A percentile compares a stretch with the other conserved stretches of the same genome.
These are phyloP conservation scores for Vulpes ferrilata DNA, from an alignment of 2,113 vertebrate genomes.

Conservation along the genomic window DNA sequence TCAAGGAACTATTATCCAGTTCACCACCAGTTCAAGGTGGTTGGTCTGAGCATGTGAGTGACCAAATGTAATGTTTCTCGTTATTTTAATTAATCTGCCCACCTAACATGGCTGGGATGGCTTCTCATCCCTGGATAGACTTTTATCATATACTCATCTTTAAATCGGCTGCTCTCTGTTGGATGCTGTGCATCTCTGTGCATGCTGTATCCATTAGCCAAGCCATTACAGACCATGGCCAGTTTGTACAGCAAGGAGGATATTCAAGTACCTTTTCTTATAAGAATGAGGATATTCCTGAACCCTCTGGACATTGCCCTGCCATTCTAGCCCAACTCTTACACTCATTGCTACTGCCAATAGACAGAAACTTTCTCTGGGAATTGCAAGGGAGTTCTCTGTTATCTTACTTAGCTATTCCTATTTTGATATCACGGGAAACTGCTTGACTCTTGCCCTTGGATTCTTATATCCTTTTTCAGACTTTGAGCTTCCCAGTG, in stretches of 20 bases:
- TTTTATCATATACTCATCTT: not conserved
- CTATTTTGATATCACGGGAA: not conserved
- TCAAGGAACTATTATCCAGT: not conserved
- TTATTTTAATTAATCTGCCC: constrained; percentile 14
- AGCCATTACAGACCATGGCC: not conserved
- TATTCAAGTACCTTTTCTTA: not conserved
- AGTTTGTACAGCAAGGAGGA: not conserved
- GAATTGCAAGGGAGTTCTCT: not conserved
- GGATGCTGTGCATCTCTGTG: not conserved
- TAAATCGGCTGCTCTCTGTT: not conserved
- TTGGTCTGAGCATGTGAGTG: not conserved
- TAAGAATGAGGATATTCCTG: not conserved
- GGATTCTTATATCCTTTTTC: not conserved
- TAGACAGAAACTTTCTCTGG: not conserved
- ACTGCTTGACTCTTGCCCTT: not conserved
- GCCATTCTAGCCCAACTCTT: not conserved
- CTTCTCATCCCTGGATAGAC: not conserved
- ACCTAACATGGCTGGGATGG: not conserved
- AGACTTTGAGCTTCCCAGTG: not conserved
- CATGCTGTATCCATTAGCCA: not conserved
- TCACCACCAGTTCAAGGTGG: not conserved
- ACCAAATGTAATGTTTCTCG: not conserved
- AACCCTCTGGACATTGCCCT: not conserved
- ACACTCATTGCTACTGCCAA: not conserved
- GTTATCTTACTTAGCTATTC: not conserved